Evolutionary conservation across 2,888 invertebrate genomes (phyloP), one percentile per base, ranked within the genome.

Genomic region (Leucoptera coffeella): DNA sequence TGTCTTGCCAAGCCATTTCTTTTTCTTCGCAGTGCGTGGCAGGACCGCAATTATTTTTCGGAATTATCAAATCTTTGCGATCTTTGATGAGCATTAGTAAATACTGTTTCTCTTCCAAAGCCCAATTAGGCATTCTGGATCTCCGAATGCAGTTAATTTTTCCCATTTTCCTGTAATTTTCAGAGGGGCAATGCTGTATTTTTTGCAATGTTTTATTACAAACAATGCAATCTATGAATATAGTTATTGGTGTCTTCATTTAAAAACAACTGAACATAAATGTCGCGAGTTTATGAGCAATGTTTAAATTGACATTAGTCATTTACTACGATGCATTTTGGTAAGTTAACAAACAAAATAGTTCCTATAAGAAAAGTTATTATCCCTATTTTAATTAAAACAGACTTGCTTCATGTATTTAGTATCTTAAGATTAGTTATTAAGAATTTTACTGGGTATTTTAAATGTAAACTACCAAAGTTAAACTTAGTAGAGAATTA

Each of bases 161-260:
- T 29, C 61, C 61, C 64, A 67, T 65, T 34, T 52, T 55, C 20
- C 38, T 38, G 24, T 44, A 41, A 22, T 38, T 38, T 30, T 50
- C 42, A n/a, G 23, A 13, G 11, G 55, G 54, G 35, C 54, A 42
- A 49, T 64, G 56, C 29, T 54, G 54, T 33, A 65, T 58, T 50
- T 64, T 64, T 46, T 62, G 61, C 61, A 67, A 64, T 49, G 61
- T 56, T 65, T 65, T 65, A 42, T 62, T 61, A 51, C 64, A 67
- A 62, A 61, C 57, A 46, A 65, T 64, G 51, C 65, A 67, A 58
- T 65, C 64, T 19, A 69, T 57, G 55, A 65, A 59, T 43, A 67
- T 57, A 48, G 62, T 55, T 47, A 67, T 56, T 33, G 59, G 49
- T 41, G 58, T 53, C 62, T 55, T 64, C 64, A 65, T 65, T 59